Conservation (phyloP, 1,140 invertebrate genomes). For the Drosophila triauraria region DNA sequence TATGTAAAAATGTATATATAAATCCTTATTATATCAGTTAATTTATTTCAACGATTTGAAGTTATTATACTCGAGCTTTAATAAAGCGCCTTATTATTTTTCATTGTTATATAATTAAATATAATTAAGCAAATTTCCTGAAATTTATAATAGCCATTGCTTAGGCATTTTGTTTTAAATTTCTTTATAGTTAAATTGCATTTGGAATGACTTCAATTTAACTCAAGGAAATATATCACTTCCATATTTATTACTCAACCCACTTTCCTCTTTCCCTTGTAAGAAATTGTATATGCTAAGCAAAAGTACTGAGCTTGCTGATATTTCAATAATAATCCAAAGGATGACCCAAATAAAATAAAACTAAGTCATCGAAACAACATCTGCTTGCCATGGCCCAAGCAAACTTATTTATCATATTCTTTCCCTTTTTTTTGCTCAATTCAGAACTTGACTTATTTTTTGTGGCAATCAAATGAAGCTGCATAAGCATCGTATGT, state of each 20-base stretch:
- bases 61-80: neutral
- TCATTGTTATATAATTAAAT: too few species aligned
- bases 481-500: constrained; percentile 44
- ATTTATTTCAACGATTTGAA: neutral
- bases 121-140: too few species aligned
- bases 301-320: constrained; percentile 10
- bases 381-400: constrained; percentile 15
- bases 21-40: neutral
- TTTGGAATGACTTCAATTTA: neutral
- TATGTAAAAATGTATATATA: neutral
- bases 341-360: constrained; percentile 12
- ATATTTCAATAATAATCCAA: constrained; percentile 8
- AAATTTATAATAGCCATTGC: too few species aligned
- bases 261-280: neutral
- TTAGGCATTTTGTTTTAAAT: too few species aligned
- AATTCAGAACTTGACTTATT: constrained; percentile 20
- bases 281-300: neutral
- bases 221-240: neutral
- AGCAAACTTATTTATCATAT: constrained; percentile 8
- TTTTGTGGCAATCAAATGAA: constrained; percentile 58
- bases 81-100: neutral
- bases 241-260: neutral
- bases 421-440: neutral
- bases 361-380: constrained; percentile 23
- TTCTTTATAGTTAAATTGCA: too few species aligned